Evolutionary conservation across 2,888 invertebrate species (phyloP), one percentile per base, ranked within the genome.

Genomic region (Synanthedon myopaeformis): DNA sequence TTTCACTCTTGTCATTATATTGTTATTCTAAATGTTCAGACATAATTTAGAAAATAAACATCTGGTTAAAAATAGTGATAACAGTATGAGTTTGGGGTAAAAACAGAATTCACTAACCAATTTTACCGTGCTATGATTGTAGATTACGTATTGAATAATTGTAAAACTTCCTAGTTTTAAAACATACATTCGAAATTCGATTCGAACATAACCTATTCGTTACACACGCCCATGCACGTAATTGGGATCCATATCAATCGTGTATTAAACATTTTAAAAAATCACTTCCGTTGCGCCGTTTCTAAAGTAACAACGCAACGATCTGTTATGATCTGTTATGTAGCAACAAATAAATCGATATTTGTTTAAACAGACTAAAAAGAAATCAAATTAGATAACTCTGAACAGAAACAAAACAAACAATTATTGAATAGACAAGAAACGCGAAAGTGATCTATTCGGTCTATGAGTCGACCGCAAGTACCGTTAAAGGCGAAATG

Each of bases 401-500:
- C 45, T 4, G 13, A n/a, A n/a, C 14, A 45, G 45, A 13, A 45
- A 45, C 12, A 45, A 45, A 12, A 14, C 13, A 45, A n/a, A 45
- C 14, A 45, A n/a, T 13, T 42, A 42, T 42, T 45, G 6, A 45
- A 45, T 45, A 74, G 70, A 66, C 67, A 45, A 45, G 14, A 14
- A 69, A 68, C 63, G 72, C 67, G 83, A 85, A 85, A 85, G 83
- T 84, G 81, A 83, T 77, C 71, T 67, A 65, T 61, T 62, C 59
- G 65, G 55, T 54, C 55, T 60, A 56, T 58, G 57, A 57, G 59
- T 59, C 57, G 52, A 58, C 57, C 13, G 58, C 58, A 55, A 58
- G 69, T 80, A 82, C 85, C 84, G 86, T 84, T 85, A 84, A 57
- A 74, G 61, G 79, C 79, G 80, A 82, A 81, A 82, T 78, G 79